Conservation (phyloP, 1,140 invertebrate species). For the Hyles vespertilio region DNA sequence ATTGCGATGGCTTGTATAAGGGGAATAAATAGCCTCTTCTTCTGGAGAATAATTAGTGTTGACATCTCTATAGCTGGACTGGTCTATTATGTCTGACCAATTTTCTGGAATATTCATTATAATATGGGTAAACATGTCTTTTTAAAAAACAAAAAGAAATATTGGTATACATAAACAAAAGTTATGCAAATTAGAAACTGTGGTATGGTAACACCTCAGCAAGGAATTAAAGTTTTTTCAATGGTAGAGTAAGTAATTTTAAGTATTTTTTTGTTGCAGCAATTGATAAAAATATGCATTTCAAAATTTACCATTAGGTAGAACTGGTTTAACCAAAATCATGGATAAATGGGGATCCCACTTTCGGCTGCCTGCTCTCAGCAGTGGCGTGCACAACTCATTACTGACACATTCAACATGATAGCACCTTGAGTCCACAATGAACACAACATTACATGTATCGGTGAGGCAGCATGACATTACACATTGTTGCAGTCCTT, state of each 20-base stretch:
- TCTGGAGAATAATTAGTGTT: constrained; percentile 59
- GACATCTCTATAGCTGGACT: constrained; percentile 64
- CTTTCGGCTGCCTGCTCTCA: constrained; percentile 74
- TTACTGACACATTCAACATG: constrained; percentile 84
- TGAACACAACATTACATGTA: constrained; percentile 87
- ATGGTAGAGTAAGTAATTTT: too few species aligned
- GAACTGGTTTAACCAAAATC: constrained; percentile 83
- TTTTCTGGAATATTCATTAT: constrained; percentile 53
- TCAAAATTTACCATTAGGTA: constrained; percentile 44
- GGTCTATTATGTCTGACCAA: constrained; percentile 70
- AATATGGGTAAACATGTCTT: not conserved
- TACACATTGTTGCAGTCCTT: constrained; percentile 80
- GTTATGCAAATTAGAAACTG: too few species aligned
- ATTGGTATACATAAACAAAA: too few species aligned
- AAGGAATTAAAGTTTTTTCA: too few species aligned
- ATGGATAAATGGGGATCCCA: constrained; percentile 80
- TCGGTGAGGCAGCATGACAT: constrained; percentile 82
- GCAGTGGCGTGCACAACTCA: constrained; percentile 82
- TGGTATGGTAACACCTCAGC: too few species aligned
- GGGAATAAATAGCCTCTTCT: constrained; percentile 63
- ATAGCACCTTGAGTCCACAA: constrained; percentile 85
- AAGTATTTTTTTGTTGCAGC: too few species aligned
- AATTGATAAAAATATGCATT: too few species aligned
- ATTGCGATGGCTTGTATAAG: constrained; percentile 53
- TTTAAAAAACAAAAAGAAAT: not conserved